Base-by-base conservation (phyloP, 2,113 vertebrate genomes). In the Gopherus evgoodei region DNA sequence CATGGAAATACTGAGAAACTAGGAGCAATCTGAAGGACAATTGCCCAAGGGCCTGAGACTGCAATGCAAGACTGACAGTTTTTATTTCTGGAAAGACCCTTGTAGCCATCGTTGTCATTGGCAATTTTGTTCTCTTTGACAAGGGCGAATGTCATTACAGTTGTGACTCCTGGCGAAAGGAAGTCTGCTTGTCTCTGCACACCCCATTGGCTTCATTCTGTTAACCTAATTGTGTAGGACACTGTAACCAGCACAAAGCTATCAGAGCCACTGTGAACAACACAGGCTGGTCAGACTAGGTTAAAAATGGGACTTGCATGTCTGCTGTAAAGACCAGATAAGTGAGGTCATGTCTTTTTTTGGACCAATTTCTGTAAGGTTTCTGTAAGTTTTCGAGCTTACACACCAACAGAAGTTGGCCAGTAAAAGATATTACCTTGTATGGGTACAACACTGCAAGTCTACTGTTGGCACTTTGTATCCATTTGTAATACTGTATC, bases 221-320 rank as follows among this genome's bases (percentile, higher is more conserved):
- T 91, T 94, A 92, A 96, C 79, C 87, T 97, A 94, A 94, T 97
- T 94, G 86, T 90, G 90, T 94, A 79, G 93, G 96, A 92, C 96
- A 65, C 0, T 84, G 89, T 87, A 97, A 91, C 87, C 19, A 81
- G 91, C 19, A 47, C 84, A 87, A 35, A 79, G 35, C n/a, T 79
- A 38, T 31, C 78, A 44, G 94, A 82, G 49, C 57, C 94, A 91
- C 94, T 50, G 83, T 76, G 91, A 92, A 0, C 3, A 86, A 92
- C 38, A 90, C 89, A 90, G 86, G 53, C 65, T 72, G 38, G n/a
- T 86, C 47, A 84, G 87, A 84, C 3, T 11, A 29, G 44, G 82
- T 87, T 79, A 75, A 92, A 81, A 88, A 88, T 1, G 1, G 35
- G 31, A 69, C 31, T 69, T n/a, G 62, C 31, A n/a, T n/a, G 16